A percentile compares a stretch with the other conserved stretches of the same genome.
phyloP scores from a whole-genome alignment of 1,140 invertebrate species.

The Drosophila pallidifrons region DNA sequence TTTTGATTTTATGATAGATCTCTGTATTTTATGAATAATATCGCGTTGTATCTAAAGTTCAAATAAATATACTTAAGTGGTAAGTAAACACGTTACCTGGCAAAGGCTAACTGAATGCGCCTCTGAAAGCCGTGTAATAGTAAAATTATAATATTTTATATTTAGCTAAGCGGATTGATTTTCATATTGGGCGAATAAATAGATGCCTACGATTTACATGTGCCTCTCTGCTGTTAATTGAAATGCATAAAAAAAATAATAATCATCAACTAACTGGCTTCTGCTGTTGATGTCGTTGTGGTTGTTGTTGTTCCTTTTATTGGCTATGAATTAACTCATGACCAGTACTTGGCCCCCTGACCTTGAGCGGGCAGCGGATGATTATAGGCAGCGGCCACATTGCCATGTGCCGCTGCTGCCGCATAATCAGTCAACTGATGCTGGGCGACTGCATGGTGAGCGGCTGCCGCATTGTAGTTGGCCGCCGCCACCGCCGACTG shows the following conservation, averaged over 20 bases:
- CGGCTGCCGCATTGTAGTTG: conserved; percentile 75
- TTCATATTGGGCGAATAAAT: conserved; percentile 40
- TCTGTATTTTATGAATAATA: conserved; percentile 49
- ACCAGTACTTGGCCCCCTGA: conserved; percentile 82
- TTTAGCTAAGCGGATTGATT: conserved; percentile 60
- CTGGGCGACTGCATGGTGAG: conserved; percentile 67
- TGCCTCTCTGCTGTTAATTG: conserved; percentile 61
- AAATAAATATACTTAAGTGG: conserved; percentile 49
- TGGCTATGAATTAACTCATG: conserved; percentile 45
- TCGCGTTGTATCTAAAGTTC: conserved; percentile 31
- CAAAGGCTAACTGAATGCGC: conserved; percentile 47
- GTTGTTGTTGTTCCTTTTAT: not conserved
- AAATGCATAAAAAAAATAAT: conserved; percentile 48
- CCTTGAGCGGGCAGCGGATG: conserved; percentile 77
- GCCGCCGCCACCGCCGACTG: conserved; percentile 77
- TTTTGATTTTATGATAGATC: conserved; percentile 1
- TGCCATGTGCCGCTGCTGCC: conserved; percentile 72
- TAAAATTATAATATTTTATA: conserved; percentile 25
- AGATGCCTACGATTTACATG: conserved; percentile 45
- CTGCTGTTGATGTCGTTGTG: not conserved
- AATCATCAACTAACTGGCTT: not conserved
- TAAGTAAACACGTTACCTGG: conserved; percentile 25
- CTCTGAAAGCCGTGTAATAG: conserved; percentile 60
- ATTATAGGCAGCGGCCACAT: conserved; percentile 75
- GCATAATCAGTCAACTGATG: conserved; percentile 78